Evolutionary conservation across 2,797 vertebrate genomes (phyloP).

Genomic region (Poecilia velifera): DNA sequence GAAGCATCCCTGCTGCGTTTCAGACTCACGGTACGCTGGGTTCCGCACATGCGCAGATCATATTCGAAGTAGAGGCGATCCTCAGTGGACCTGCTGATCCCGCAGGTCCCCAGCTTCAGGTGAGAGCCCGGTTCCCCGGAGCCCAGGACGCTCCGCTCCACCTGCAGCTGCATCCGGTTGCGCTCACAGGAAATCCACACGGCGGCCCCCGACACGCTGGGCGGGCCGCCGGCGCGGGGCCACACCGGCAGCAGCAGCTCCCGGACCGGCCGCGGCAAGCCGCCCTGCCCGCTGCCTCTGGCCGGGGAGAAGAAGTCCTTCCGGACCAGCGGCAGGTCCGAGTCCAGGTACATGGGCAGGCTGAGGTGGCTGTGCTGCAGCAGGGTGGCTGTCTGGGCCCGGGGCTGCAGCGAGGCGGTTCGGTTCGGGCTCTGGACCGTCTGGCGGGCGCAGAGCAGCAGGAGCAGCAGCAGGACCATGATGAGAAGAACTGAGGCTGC

Average conservation of each 20-base stretch:
- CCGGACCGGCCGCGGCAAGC: slow-evolving; percentile 47
- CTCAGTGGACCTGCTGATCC: slow-evolving; percentile 37
- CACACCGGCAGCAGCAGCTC: slow-evolving; percentile 58
- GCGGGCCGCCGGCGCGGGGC: not conserved
- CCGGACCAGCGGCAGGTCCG: slow-evolving; percentile 58
- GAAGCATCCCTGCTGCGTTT: not conserved
- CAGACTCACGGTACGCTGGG: slow-evolving; percentile 59
- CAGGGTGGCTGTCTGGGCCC: not conserved
- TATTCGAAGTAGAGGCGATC: slow-evolving; percentile 66
- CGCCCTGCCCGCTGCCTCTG: slow-evolving; percentile 47
- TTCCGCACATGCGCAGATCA: slow-evolving; percentile 69
- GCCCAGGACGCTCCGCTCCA: slow-evolving; percentile 55
- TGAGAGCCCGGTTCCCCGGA: not conserved
- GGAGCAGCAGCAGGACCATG: slow-evolving; percentile 5
- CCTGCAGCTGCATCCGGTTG: slow-evolving; percentile 66
- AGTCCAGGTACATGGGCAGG: slow-evolving; percentile 71
- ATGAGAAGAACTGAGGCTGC: not conserved
- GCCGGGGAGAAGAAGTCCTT: slow-evolving; percentile 55
- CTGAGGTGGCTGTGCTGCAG: slow-evolving; percentile 47
- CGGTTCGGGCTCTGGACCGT: not conserved
- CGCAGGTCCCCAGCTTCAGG: slow-evolving; percentile 73
- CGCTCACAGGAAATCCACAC: slow-evolving; percentile 52
- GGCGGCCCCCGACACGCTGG: not conserved
- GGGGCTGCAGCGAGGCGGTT: slow-evolving; percentile 1
- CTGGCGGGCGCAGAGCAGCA: not conserved